Base-by-base conservation (phyloP, 2,888 invertebrate species). In the Pristionchus maxplancki region DNA sequence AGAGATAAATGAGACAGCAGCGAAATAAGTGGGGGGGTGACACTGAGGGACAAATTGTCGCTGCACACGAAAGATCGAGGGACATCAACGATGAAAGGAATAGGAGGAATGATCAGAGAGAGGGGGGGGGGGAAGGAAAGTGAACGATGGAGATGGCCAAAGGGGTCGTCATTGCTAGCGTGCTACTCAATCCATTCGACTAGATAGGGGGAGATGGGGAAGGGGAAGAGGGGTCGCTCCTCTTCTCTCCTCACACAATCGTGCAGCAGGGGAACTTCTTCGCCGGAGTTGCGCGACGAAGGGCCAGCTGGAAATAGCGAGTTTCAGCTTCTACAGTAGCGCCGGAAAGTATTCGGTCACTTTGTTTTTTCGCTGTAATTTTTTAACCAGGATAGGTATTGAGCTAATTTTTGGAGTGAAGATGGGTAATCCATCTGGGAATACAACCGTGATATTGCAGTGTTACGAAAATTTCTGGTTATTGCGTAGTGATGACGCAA, bases 231-330 rank as follows among this genome's bases (percentile, higher is more conserved):
- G 64, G 64, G 15, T 28, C 13, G 11, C 31, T 58, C 58, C 24
- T 67, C 9, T 67, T 15, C 20, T 9, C 34, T 40, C 37, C 74
- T 74, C 24, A 74, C 40, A 74, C 74, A 74, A 74, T 74, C 24
- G 74, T 74, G 74, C 74, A 74, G 74, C 74, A 74, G 40, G 74
- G 74, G 74, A 74, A 74, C 74, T 74, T 74, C 74, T 74, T 74
- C 37, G 74, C 37, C 17, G 74, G 74, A 24, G 40, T 20, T 24
- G 74, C 74, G 24, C 74, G 74, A 11, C 74, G 74, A 8, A 74
- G 74, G 24, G 74, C 74, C 24, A 74, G 40, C 74, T 74, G 74
- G 40, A 40, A 71, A 40, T 17, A n/a, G 6, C 15, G 9, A 58
- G 58, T 58, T n/a, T n/a, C 58, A 58, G 58, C 8, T 58, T 58